phyloP scores from a whole-genome alignment of 2,888 invertebrate genomes.

The Pardosa pseudoannulata region DNA sequence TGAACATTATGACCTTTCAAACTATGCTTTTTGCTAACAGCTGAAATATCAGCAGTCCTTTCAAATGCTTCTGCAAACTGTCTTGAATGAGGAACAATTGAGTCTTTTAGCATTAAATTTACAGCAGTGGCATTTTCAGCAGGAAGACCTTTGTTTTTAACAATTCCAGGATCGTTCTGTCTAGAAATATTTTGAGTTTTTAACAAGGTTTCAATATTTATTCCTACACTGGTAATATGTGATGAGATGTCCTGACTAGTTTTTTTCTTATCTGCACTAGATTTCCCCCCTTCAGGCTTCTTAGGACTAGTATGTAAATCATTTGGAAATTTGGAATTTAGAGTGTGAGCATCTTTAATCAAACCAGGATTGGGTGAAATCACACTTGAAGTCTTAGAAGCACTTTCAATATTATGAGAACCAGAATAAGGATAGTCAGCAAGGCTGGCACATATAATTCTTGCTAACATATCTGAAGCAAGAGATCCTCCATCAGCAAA shows the following conservation, averaged over 20 bases:
- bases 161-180: conserved; percentile 29
- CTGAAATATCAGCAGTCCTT: conserved; percentile 41
- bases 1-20: conserved; percentile 42
- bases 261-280: conserved; percentile 51
- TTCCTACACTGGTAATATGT: conserved; percentile 31
- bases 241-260: conserved; percentile 64
- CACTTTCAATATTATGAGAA: conserved; percentile 52
- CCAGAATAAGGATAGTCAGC: conserved; percentile 71
- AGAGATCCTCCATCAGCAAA: conserved; percentile 68
- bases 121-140: conserved; percentile 46
- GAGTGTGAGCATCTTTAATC: conserved; percentile 33
- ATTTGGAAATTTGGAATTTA: conserved; percentile 43
- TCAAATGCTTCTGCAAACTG: conserved; percentile 71
- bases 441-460: conserved; percentile 72
- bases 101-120: conserved; percentile 60
- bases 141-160: conserved; percentile 55
- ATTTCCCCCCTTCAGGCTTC: conserved; percentile 47
- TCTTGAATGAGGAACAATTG: conserved; percentile 64
- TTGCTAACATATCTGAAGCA: conserved; percentile 69
- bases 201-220: conserved; percentile 56
- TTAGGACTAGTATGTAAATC: conserved; percentile 64
- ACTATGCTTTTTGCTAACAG: conserved; percentile 51
- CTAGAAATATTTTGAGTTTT: conserved; percentile 38
- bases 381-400: conserved; percentile 52
- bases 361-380: conserved; percentile 54